These are phyloP conservation scores for Sebastes hubbsi DNA, from an alignment of 2,797 vertebrate genomes.

Conservation along the genomic window DNA sequence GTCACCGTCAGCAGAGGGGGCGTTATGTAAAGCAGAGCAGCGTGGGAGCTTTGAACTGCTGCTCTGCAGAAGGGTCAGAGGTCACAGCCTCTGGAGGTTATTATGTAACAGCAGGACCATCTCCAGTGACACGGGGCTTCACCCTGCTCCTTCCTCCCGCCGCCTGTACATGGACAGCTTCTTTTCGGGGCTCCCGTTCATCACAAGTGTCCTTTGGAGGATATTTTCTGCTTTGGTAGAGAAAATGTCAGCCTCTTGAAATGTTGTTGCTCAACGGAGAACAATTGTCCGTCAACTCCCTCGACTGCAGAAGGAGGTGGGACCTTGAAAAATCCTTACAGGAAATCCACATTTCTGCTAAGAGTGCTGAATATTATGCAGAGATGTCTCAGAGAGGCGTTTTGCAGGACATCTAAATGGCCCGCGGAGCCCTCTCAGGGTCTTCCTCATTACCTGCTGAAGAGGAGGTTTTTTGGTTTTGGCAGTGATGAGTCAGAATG, in stretches of 20 bases:
- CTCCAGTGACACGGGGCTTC: constrained; percentile 41
- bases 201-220: constrained; percentile 7
- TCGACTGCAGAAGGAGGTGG: constrained; percentile 30
- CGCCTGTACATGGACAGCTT: background rate
- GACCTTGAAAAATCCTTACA: constrained; percentile 57
- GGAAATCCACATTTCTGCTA: constrained; percentile 67
- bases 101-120: constrained; percentile 60
- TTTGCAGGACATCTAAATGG: constrained; percentile 25
- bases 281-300: constrained; percentile 39
- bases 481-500: constrained; percentile 65
- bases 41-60: constrained; percentile 15
- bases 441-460: constrained; percentile 65
- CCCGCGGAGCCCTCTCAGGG: constrained; percentile 47
- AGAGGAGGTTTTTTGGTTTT: constrained; percentile 59
- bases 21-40: constrained; percentile 44
- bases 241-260: constrained; percentile 31
- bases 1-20: constrained; percentile 14
- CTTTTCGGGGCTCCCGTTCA: background rate
- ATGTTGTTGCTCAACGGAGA: constrained; percentile 24
- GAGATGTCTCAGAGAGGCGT: constrained; percentile 18
- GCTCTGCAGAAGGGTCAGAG: constrained; percentile 35
- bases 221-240: constrained; percentile 37
- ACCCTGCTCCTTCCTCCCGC: background rate
- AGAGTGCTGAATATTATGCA: constrained; percentile 67
- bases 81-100: constrained; percentile 43